These are phyloP conservation scores for Hybognathus amarus DNA, from an alignment of 2,797 vertebrate species.

Conservation along the genomic window DNA sequence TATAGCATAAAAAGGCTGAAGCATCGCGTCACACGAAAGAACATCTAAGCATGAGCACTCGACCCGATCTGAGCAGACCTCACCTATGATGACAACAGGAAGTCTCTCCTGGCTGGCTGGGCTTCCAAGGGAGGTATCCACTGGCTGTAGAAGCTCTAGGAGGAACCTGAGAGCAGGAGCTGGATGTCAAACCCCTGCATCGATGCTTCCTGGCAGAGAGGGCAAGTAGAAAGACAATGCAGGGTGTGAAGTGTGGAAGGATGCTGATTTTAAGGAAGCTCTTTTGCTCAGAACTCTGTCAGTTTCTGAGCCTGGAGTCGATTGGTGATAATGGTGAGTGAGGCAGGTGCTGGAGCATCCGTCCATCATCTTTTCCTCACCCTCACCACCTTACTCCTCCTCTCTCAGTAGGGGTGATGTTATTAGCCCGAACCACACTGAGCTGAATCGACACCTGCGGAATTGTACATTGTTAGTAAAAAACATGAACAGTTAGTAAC, in stretches of 20 bases:
- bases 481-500: no score
- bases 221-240: constrained; percentile 10
- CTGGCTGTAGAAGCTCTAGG: constrained; percentile 94
- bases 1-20: not conserved
- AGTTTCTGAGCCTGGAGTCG: constrained; percentile 91
- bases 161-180: constrained; percentile 97
- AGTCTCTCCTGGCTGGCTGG: constrained; percentile 87
- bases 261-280: not conserved
- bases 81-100: constrained; percentile 91
- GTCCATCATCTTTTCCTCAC: constrained; percentile 96
- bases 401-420: constrained; percentile 93
- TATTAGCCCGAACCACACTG: constrained; percentile 97
- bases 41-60: not conserved
- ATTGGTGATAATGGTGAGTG: constrained; percentile 90
- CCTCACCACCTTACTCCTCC: constrained; percentile 96
- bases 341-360: constrained; percentile 81
- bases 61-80: constrained; percentile 98
- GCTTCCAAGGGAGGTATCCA: constrained; percentile 92
- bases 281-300: not conserved
- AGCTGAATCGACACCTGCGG: constrained; percentile 95
- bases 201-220: constrained; percentile 91
- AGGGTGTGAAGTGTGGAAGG: not conserved
- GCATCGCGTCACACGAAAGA: not conserved
- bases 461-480: not conserved
- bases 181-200: constrained; percentile 97